Evolutionary conservation across 2,113 vertebrate species (phyloP).

Genomic region (Sporophila hypoxantha): DNA sequence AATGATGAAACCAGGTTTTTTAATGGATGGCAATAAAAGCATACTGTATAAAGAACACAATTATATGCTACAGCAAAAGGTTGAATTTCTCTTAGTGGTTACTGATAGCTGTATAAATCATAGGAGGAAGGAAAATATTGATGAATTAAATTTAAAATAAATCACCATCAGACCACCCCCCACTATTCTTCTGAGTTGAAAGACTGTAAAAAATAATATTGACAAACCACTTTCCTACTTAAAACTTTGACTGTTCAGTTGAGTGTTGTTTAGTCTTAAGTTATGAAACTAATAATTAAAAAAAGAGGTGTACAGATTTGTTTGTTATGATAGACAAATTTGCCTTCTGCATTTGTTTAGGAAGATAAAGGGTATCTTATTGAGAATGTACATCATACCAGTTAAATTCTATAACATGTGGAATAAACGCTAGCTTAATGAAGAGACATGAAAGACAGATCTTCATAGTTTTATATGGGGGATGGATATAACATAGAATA

Average conservation of each 20-base stretch:
- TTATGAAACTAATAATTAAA: not conserved
- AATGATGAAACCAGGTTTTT: not conserved
- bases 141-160: constrained; percentile 20
- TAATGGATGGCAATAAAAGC: not conserved
- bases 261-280: not conserved
- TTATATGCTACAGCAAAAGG: not conserved
- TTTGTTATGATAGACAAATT: not conserved
- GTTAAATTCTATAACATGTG: not conserved
- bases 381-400: not conserved
- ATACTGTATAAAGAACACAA: not conserved
- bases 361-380: not conserved
- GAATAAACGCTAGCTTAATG: not conserved
- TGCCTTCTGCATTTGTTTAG: not conserved
- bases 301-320: not conserved
- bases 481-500: not conserved
- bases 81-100: constrained; percentile 20
- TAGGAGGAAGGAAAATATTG: not conserved
- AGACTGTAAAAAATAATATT: not conserved
- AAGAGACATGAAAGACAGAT: not conserved
- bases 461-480: not conserved
- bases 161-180: not conserved
- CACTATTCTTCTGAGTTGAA: not conserved
- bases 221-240: not conserved
- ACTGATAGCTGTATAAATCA: constrained; percentile 22
- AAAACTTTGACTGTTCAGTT: not conserved